A percentile compares a stretch with the other conserved stretches of the same genome.
Evolutionary conservation across 2,113 vertebrate species (phyloP).

Genomic region (Petroica traversi): DNA sequence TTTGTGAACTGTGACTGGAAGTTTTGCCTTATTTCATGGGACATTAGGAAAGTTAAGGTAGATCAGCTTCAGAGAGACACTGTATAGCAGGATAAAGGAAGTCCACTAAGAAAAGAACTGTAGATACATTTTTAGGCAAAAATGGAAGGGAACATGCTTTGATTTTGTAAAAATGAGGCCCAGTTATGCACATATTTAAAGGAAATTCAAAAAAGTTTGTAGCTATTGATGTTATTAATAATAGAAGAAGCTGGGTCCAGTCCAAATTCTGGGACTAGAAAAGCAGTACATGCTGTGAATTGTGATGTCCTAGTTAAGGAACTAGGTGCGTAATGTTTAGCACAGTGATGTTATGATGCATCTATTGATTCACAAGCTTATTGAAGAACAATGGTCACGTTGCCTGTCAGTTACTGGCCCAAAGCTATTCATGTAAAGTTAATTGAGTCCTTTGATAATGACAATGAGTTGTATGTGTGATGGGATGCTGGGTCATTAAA

Average conservation of each 20-base stretch:
- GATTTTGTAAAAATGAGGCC: not conserved
- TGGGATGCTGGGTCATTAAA: not conserved
- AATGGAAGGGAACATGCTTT: not conserved
- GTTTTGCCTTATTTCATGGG: not conserved
- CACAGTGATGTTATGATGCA: not conserved
- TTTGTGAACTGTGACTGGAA: not conserved
- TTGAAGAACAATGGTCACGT: not conserved
- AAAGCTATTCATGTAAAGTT: not conserved
- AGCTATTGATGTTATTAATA: not conserved
- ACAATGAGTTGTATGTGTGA: not conserved
- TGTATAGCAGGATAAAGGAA: not conserved
- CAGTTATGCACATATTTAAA: not conserved
- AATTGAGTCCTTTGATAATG: not conserved
- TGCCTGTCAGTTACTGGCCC: not conserved
- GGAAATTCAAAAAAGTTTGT: not conserved
- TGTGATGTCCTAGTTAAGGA: not conserved
- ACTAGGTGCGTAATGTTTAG: not conserved
- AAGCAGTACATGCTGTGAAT: not conserved
- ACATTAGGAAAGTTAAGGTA: not conserved
- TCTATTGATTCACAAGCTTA: not conserved
- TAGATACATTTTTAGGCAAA: not conserved
- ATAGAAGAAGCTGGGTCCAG: not conserved
- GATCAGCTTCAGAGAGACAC: not conserved
- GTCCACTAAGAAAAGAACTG: not conserved
- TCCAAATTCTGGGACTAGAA: not conserved